Evolutionary conservation across 64 coral and sea anemone species (phyloP).

Genomic region (Catalaphyllia jardinei): DNA sequence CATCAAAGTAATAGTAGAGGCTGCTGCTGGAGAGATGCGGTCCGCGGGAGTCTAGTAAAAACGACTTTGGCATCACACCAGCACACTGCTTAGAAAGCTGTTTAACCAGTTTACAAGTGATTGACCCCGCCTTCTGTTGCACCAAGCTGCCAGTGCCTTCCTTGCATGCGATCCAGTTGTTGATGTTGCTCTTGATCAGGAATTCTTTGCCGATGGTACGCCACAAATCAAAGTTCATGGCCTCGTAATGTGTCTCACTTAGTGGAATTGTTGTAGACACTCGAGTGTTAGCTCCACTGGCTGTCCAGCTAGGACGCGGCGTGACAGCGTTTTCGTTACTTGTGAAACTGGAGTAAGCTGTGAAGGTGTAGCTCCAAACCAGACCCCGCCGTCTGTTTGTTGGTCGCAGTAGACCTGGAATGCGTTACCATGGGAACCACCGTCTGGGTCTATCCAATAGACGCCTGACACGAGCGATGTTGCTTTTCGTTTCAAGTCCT

Average conservation of each 20-base stretch:
- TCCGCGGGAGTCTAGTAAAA: neutral
- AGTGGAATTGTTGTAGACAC: constrained; percentile 21
- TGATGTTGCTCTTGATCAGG: too few species aligned
- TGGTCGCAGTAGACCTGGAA: constrained; percentile 71
- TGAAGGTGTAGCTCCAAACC: constrained; percentile 73
- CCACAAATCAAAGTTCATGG: too few species aligned
- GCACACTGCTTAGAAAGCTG: neutral
- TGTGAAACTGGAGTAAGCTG: constrained; percentile 58
- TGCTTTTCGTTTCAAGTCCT: neutral
- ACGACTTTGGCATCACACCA: neutral
- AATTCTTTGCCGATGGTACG: too few species aligned
- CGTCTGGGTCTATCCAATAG: constrained; percentile 54
- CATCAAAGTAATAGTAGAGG: constrained; percentile 22
- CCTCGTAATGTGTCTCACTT: too few species aligned
- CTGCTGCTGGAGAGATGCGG: neutral
- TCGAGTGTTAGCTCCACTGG: neutral
- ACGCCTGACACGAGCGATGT: constrained; percentile 20
- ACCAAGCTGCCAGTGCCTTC: too few species aligned
- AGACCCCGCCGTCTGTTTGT: constrained; percentile 49
- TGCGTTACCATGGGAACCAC: neutral
- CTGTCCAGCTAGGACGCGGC: constrained; percentile 53
- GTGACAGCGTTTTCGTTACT: constrained; percentile 52
- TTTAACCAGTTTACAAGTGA: constrained; percentile 1
- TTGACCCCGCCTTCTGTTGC: too few species aligned
- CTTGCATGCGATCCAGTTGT: too few species aligned